Base-by-base conservation (phyloP, 2,113 vertebrate species). In the Cepphus grylle region DNA sequence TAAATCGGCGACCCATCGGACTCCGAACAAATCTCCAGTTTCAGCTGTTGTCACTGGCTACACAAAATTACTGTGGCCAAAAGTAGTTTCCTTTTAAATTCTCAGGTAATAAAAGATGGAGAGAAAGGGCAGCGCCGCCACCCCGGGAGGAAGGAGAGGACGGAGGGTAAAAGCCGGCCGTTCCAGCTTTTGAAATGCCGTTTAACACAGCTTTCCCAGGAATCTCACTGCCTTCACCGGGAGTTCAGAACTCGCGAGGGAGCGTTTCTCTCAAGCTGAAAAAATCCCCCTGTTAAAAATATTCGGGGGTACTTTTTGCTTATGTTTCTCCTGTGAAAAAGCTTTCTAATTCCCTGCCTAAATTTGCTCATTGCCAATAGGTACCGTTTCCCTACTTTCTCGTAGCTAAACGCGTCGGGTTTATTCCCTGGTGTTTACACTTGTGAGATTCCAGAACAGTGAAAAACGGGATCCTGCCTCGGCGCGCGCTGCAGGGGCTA, bases 401-500 rank as follows among this genome's bases (percentile, higher is more conserved):
- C 7, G 9, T 16, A 12, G 27, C 32, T 76, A 34, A 38, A 52
- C 13, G 13, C 2, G 22, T 25, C 8, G n/a, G 3, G 1, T 61
- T 38, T 42, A 12, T 43, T 53, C 42, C n/a, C 76, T 36, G 42
- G 15, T 36, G 7, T 42, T 74, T 53, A 18, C 50, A 15, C 50
- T 65, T 34, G 45, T 25, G 42, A 56, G 49, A 32, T 10, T 27
- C n/a, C 18, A 65, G 42, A 50, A 34, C 17, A 32, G 15, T 0
- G 18, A 27, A 38, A 36, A 38, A 23, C 0, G 4, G 56, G 22
- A 36, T 43, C 42, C 21, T 38, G 8, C 23, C 32, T 25, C 34
- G 22, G 52, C 26, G 10, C 1, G 3, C 21, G 70, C 15, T 6
- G 15, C 5, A 5, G 0, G 29, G 58, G 22, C 43, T 25, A 11